phyloP scores from a whole-genome alignment of 2,113 vertebrate genomes.

The Eublepharis macularius region DNA sequence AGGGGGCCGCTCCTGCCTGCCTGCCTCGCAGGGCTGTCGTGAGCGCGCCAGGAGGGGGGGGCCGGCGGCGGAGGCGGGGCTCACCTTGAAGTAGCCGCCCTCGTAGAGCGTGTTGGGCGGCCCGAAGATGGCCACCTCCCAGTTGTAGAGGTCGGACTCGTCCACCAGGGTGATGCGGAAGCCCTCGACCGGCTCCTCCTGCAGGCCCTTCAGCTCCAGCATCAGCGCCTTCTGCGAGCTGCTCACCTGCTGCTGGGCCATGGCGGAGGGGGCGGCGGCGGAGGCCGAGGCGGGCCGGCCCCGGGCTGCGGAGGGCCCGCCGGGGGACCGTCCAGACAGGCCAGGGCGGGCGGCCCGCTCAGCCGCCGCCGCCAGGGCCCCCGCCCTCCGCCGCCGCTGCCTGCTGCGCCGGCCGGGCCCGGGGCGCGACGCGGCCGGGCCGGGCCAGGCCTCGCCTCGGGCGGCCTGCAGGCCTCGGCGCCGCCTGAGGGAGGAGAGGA shows the following conservation, averaged over 20 bases:
- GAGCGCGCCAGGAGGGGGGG: not conserved
- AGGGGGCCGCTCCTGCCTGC: not conserved
- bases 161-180: constrained; percentile 94
- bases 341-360: not conserved
- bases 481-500: not conserved
- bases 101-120: constrained; percentile 94
- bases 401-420: not conserved
- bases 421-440: not conserved
- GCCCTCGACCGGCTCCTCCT: constrained; percentile 93
- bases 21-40: not conserved
- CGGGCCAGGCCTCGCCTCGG: not conserved
- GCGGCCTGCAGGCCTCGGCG: not conserved
- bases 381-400: not conserved
- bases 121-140: constrained; percentile 95
- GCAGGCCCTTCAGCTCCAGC: constrained; percentile 94
- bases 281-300: not conserved
- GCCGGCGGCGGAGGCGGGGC: not conserved
- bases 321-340: not conserved
- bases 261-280: constrained; percentile 49
- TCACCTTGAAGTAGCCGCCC: constrained; percentile 96
- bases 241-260: constrained; percentile 97
- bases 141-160: constrained; percentile 94
- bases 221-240: constrained; percentile 96
- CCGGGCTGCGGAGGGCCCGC: not conserved
- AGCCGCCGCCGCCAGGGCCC: not conserved